Evolutionary conservation across 2,797 vertebrate species (phyloP).

Genomic region (Glossophaga mutica): DNA sequence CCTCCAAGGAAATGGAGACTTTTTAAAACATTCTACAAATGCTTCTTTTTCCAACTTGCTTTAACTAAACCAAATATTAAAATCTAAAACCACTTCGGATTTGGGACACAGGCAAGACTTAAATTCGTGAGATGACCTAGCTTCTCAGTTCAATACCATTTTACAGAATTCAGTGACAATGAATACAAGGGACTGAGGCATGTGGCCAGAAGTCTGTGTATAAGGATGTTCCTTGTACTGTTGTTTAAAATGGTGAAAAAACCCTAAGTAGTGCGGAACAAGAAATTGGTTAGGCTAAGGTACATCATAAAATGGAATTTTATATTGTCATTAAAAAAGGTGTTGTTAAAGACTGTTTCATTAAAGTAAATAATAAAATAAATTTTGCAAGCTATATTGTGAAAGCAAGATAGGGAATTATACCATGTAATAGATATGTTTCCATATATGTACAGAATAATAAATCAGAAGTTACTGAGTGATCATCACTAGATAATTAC

Average conservation of each 20-base stretch:
- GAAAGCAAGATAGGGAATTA: background rate
- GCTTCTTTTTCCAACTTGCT: slow-evolving; percentile 5
- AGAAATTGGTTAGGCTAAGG: background rate
- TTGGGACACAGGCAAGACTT: background rate
- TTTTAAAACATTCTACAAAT: slow-evolving; percentile 12
- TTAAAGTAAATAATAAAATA: slow-evolving; percentile 10
- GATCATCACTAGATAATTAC: background rate
- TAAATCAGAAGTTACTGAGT: background rate
- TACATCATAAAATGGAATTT: background rate
- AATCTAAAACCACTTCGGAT: background rate
- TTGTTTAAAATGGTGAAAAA: background rate
- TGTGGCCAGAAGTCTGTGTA: background rate
- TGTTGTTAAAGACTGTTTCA: background rate
- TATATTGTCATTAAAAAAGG: background rate
- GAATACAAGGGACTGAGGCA: background rate
- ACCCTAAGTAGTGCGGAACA: background rate
- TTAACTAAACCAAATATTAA: slow-evolving; percentile 29
- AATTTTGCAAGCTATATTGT: background rate
- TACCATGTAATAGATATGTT: background rate
- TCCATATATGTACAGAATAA: background rate
- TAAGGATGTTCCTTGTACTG: background rate
- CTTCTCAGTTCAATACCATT: background rate
- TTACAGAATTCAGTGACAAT: background rate
- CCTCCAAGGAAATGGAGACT: background rate
- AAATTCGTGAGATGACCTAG: background rate